These are phyloP conservation scores for Ptilorrhoa leucosticta DNA, from an alignment of 2,113 vertebrate species.

Conservation along the genomic window DNA sequence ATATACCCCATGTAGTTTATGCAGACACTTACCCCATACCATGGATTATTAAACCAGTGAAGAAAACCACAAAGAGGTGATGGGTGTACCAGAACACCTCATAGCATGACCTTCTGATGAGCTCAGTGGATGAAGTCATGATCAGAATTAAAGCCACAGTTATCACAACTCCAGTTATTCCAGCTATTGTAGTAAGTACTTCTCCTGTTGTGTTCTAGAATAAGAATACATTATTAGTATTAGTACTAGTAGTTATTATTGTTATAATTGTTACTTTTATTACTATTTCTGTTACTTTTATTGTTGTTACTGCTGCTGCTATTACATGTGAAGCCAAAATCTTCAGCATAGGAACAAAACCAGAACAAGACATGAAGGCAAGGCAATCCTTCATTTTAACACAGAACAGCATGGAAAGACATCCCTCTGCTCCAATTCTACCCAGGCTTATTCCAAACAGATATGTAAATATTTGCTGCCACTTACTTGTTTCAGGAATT, in stretches of 20 bases:
- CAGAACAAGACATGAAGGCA: not conserved
- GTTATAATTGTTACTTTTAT: not conserved
- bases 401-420: not conserved
- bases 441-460: not conserved
- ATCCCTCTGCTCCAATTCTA: not conserved
- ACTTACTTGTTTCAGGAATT: not conserved
- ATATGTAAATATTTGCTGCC: not conserved
- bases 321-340: not conserved
- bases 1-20: not conserved
- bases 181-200: slow-evolving; percentile 67
- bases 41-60: slow-evolving; percentile 73
- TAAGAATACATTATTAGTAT: not conserved
- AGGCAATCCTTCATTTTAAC: not conserved
- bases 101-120: slow-evolving; percentile 73
- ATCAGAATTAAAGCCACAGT: slow-evolving; percentile 76
- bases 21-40: slow-evolving; percentile 75
- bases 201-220: slow-evolving; percentile 65
- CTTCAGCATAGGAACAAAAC: not conserved
- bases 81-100: slow-evolving; percentile 83
- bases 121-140: slow-evolving; percentile 75
- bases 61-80: slow-evolving; percentile 76
- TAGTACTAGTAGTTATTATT: not conserved
- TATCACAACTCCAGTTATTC: slow-evolving; percentile 74
- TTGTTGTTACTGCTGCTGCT: not conserved
- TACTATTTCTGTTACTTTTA: not conserved